These are phyloP conservation scores for Meandrusa payeni DNA, from an alignment of 2,888 invertebrate genomes.

Conservation along the genomic window DNA sequence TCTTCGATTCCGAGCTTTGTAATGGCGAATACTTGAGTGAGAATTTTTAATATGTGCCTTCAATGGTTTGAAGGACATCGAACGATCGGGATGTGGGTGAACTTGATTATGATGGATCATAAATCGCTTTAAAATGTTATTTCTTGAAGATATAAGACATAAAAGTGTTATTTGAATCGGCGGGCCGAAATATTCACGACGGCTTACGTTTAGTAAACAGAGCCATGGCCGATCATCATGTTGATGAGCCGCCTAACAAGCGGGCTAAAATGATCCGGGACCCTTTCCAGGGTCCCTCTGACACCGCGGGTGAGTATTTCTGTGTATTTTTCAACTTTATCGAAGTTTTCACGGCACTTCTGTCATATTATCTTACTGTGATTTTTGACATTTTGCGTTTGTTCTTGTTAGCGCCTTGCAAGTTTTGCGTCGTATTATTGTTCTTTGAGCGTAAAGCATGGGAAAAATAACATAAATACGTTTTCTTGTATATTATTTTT, in stretches of 20 bases:
- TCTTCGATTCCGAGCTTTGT: constrained; percentile 86
- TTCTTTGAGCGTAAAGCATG: constrained; percentile 36
- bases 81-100: constrained; percentile 85
- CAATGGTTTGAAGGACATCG: constrained; percentile 86
- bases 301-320: constrained; percentile 87
- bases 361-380: constrained; percentile 70
- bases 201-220: constrained; percentile 86
- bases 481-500: constrained; percentile 26
- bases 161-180: constrained; percentile 80
- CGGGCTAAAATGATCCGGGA: constrained; percentile 94
- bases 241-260: constrained; percentile 97
- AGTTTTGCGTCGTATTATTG: constrained; percentile 77
- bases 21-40: constrained; percentile 90
- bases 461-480: constrained; percentile 25
- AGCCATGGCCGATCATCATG: constrained; percentile 96
- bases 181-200: constrained; percentile 82
- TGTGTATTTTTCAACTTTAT: constrained; percentile 57
- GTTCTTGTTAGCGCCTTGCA: constrained; percentile 71
- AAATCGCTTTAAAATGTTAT: constrained; percentile 79
- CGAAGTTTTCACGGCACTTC: constrained; percentile 58
- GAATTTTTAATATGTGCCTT: constrained; percentile 88
- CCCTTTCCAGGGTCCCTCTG: constrained; percentile 90
- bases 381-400: constrained; percentile 72
- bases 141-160: constrained; percentile 76
- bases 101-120: constrained; percentile 78